Base-by-base conservation (phyloP, 2,888 invertebrate species). In the Pocota personata region DNA sequence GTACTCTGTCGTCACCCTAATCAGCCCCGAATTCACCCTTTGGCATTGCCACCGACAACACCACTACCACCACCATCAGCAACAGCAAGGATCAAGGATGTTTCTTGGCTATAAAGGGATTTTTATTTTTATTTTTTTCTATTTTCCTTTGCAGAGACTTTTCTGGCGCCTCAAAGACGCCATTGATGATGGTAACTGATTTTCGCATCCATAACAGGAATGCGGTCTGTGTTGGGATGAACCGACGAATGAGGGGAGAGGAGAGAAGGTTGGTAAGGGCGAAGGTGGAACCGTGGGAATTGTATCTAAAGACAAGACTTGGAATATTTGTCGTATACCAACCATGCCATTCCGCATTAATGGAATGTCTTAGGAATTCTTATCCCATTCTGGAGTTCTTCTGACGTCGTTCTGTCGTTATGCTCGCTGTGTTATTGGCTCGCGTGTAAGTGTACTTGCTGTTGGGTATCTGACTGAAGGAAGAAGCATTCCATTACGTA, bases 151-250 rank as follows among this genome's bases (percentile, higher is more conserved):
- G 66, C 50, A 19, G 57, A 55, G 69, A 55, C 32, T 30, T 67
- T 66, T 66, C 57, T 77, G 82, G 82, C 77, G 77, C 71, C 82
- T 72, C 52, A 60, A 46, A 82, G 77, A 58, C 77, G 82, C 58
- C 77, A 76, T 66, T 58, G 71, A 77, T 72, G 77, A 58, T 72
- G 58, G 77, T 40, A 76, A 71, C 69, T 77, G 71, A 82, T 82
- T 77, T 77, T 77, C 40, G 50, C 60, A 52, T 43, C 82, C 40
- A 19, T 58, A 43, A 77, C 50, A 58, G 37, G 58, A 72, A 82
- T 77, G 82, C 40, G 77, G 82, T 82, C 43, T 46, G 10, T 7
- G 32, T 35, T 2, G 24, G 24, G 35, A 48, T 16, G 43, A 3
- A 1, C 16, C 10, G 48, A 8, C 35, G 10, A 6, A 14, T 8